phyloP scores from a whole-genome alignment of 1,140 invertebrate genomes.

The Aradophagus sp. region DNA sequence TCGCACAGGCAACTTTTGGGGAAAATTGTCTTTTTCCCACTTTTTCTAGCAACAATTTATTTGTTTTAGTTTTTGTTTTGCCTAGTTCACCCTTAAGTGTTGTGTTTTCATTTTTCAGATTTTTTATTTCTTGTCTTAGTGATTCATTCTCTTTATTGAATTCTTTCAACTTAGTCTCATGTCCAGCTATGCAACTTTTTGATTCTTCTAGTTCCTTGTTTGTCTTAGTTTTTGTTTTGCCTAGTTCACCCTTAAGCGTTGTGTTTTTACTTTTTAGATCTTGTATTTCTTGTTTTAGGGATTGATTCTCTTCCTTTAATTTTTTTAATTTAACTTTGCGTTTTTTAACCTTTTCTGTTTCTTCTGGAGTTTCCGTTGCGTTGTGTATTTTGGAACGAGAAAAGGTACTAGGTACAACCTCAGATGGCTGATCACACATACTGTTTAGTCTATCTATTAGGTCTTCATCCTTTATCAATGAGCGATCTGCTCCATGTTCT shows the following conservation, averaged over 20 bases:
- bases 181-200: no score
- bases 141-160: slow-evolving; percentile 1
- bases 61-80: slow-evolving; percentile 2
- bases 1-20: slow-evolving; percentile 18
- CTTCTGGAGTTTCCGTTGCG: slow-evolving; percentile 3
- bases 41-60: slow-evolving; percentile 3
- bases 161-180: slow-evolving; percentile 9
- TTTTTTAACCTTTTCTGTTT: slow-evolving; percentile 5
- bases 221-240: slow-evolving; percentile 1
- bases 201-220: no score
- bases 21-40: slow-evolving; percentile 17
- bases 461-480: no score
- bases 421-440: no score
- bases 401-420: no score
- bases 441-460: no score
- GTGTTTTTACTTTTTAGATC: slow-evolving; percentile 7
- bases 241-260: slow-evolving; percentile 8
- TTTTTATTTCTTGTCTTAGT: slow-evolving; percentile 13
- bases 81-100: slow-evolving; percentile 8
- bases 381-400: no score
- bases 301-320: slow-evolving; percentile 1
- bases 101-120: slow-evolving; percentile 10
- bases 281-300: slow-evolving; percentile 14
- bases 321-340: not conserved
- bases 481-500: no score